phyloP scores from a whole-genome alignment of 2,113 vertebrate species.

The Ceyx melanurus region DNA sequence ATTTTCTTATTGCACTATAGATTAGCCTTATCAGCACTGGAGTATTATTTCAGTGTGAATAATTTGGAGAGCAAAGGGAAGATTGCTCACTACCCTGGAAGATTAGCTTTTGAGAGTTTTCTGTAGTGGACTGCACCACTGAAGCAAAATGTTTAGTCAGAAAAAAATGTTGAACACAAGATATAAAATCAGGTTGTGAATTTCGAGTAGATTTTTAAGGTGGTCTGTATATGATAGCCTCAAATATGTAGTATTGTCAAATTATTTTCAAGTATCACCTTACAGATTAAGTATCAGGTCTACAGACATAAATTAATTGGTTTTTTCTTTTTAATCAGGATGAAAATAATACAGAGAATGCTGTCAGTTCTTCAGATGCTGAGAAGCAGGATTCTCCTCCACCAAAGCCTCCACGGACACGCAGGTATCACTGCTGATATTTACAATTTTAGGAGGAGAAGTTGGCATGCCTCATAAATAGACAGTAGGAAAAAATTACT shows the following conservation, averaged over 20 bases:
- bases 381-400: constrained; percentile 92
- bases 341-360: constrained; percentile 86
- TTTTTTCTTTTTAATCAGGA: constrained; percentile 77
- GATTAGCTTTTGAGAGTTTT: not conserved
- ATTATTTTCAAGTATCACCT: not conserved
- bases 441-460: not conserved
- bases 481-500: not conserved
- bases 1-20: not conserved
- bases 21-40: not conserved
- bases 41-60: not conserved
- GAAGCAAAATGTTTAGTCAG: not conserved
- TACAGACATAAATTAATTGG: not conserved
- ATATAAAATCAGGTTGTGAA: not conserved
- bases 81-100: not conserved
- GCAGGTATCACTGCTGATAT: constrained; percentile 79
- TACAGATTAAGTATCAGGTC: not conserved
- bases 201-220: not conserved
- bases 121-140: not conserved
- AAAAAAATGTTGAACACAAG: not conserved
- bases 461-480: not conserved
- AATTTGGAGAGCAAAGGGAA: not conserved
- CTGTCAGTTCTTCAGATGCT: constrained; percentile 77
- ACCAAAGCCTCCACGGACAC: constrained; percentile 93
- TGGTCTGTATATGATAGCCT: not conserved
- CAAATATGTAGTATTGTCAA: not conserved